A percentile compares a stretch with the other conserved stretches of the same genome.
These are phyloP conservation scores for Oncorhynchus gorbuscha DNA, from an alignment of 2,113 vertebrate genomes.

Conservation along the genomic window DNA sequence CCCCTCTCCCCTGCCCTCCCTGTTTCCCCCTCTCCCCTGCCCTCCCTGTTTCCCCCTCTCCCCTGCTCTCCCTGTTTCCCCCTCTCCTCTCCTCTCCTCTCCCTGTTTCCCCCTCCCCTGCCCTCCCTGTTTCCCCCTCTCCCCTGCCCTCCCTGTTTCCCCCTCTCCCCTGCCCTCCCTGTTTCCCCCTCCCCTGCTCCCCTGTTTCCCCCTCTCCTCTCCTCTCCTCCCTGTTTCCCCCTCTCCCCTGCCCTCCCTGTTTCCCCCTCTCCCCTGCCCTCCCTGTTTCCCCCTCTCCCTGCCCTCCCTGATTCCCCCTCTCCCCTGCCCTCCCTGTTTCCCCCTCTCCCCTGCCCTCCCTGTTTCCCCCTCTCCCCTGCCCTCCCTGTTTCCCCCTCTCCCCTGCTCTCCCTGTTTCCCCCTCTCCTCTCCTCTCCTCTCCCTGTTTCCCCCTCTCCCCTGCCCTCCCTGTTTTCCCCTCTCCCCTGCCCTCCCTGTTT, in stretches of 20 bases:
- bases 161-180: too few species aligned
- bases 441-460: neutral
- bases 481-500: conserved; percentile 33
- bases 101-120: too few species aligned
- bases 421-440: too few species aligned
- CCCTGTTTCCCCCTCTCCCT: neutral
- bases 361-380: conserved; percentile 28
- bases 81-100: too few species aligned
- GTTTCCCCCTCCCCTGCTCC: too few species aligned
- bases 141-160: too few species aligned
- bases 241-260: neutral
- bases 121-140: too few species aligned
- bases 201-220: too few species aligned
- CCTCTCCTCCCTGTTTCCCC: too few species aligned
- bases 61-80: too few species aligned
- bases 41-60: conserved; percentile 1
- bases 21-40: conserved; percentile 46
- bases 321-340: too few species aligned
- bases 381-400: neutral
- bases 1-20: neutral
- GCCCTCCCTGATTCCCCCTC: neutral
- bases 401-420: too few species aligned
- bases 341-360: neutral
- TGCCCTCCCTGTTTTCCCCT: conserved; percentile 20
- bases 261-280: neutral